Percentiles rank a stretch among this genome's conserved stretches.
phyloP scores from a whole-genome alignment of 35 echinoderm and acorn worm species.

The Lytechinus pictus region DNA sequence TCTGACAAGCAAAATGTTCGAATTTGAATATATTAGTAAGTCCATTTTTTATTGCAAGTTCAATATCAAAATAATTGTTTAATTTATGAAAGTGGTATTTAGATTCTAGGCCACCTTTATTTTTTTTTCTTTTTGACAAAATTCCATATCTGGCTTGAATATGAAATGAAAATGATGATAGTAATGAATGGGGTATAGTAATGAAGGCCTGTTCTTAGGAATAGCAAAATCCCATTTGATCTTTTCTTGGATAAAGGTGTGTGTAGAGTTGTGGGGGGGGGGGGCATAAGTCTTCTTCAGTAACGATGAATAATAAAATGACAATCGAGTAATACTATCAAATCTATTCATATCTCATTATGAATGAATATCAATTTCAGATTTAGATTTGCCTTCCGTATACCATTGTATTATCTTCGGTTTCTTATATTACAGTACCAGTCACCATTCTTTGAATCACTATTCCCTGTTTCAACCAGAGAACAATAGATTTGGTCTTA shows the following conservation, averaged over 20 bases:
- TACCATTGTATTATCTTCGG: background rate
- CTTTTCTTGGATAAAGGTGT: background rate
- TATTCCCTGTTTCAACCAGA: no score
- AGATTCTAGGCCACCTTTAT: background rate
- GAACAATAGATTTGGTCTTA: no score
- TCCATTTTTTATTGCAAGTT: no score
- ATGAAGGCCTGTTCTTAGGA: background rate
- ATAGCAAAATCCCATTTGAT: background rate
- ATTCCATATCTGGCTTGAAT: background rate
- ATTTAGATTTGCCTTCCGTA: background rate
- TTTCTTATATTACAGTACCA: no score
- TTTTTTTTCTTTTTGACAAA: background rate
- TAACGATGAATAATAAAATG: background rate
- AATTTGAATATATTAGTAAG: no score
- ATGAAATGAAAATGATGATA: background rate
- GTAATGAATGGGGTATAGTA: background rate
- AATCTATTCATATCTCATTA: background rate
- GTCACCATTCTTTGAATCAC: no score
- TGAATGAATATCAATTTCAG: background rate
- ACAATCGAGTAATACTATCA: background rate
- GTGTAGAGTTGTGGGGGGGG: background rate
- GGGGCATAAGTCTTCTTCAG: background rate
- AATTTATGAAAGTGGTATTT: background rate
- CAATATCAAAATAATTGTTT: background rate
- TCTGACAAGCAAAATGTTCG: no score